Percentiles rank a stretch among this genome's conserved stretches.
Conservation (phyloP, 1,140 invertebrate species). For the Drosophila cardini region DNA sequence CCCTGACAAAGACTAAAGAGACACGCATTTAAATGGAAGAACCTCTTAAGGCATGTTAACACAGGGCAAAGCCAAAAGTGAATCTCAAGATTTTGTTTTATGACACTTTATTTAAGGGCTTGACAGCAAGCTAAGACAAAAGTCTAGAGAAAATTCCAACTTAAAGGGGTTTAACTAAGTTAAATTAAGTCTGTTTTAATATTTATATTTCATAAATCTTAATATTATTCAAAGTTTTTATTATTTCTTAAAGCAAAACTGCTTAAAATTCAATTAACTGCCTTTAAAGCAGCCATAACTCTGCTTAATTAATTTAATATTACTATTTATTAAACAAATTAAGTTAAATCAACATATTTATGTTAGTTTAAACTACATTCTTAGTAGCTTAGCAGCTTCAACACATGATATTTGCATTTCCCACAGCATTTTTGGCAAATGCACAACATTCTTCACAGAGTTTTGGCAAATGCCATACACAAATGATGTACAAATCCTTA, state of each 20-base stretch:
- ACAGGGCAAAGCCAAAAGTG: slow-evolving; percentile 27
- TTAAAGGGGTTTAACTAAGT: too few relatives aligned
- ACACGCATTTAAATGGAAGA: slow-evolving; percentile 75
- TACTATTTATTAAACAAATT: too few relatives aligned
- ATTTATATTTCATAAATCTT: too few relatives aligned
- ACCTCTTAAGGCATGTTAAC: slow-evolving; percentile 44
- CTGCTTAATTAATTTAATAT: too few relatives aligned
- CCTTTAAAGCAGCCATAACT: too few relatives aligned
- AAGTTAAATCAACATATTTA: too few relatives aligned
- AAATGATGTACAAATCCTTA: slow-evolving; percentile 46
- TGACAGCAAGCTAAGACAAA: neutral
- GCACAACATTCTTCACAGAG: neutral
- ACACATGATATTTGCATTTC: neutral
- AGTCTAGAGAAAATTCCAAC: too few relatives aligned
- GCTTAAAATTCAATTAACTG: too few relatives aligned
- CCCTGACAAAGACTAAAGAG: slow-evolving; percentile 58
- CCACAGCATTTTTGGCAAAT: neutral
- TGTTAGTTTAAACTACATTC: neutral
- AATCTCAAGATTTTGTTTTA: slow-evolving; percentile 30
- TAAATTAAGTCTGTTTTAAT: too few relatives aligned
- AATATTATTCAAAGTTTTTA: too few relatives aligned
- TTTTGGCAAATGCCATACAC: slow-evolving; percentile 1
- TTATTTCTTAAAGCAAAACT: too few relatives aligned
- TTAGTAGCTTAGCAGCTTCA: neutral
- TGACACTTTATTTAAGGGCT: neutral